Base-by-base conservation (phyloP, 2,113 vertebrate genomes). In the Tetrax tetrax region DNA sequence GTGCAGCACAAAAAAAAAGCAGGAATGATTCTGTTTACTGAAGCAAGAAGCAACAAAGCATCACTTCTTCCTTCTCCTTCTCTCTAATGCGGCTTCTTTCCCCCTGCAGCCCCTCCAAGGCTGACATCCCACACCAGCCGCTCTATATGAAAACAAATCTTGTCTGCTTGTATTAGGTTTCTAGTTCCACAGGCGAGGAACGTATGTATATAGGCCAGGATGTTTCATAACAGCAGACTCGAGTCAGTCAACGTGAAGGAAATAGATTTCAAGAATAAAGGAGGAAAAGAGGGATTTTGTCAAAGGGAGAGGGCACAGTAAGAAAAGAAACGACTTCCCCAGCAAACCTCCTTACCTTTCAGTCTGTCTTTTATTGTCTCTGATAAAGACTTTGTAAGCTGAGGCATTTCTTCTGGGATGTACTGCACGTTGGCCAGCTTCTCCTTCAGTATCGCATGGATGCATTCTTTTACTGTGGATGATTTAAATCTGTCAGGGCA, bases 301-400 rank as follows among this genome's bases (percentile, higher is more conserved):
- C 37, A 78, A 64, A 76, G 21, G 17, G 7, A 83, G 45, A 68
- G 8, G 5, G 56, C 16, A 23, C 2, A 14, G 18, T 37, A 76
- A 76, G 63, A 48, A 92, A 74, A 64, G 2, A 81, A 91, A 29
- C 1, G 0, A 56, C n/a, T 45, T 86, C 41, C 35, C 11, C 61
- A 86, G 20, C 12, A 90, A 31, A 33, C 23, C 16, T 50, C 29
- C 41, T 96, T 96, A 99, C 99, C 98, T 98, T 99, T 99, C 51
- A 99, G 97, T 95, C 98, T 98, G 95, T 99, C 97, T 94, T 99
- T 99, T 92, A 99, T 98, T 31, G 45, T 87, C 69, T 99, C 99
- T 41, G 99, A 99, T 70, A 99, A 96, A 19, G 70, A 97, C 28
- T 94, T 95, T 61, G 98, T 98, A 86, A 99, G 97, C 48, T 96